phyloP scores from a whole-genome alignment of 2,888 invertebrate genomes.

The Pandemis cinnamomeana region DNA sequence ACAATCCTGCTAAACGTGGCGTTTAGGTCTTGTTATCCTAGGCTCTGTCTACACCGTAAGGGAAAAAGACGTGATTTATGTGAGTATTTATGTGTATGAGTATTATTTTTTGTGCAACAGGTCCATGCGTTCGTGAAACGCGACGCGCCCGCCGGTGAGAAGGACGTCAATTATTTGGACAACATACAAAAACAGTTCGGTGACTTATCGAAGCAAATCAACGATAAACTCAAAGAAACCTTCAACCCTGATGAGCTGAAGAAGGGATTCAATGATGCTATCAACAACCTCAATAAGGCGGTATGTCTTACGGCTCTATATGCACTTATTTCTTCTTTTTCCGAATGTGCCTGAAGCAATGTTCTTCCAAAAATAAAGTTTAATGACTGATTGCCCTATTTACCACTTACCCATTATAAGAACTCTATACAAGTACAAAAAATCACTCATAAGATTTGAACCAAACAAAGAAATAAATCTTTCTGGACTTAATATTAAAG shows the following conservation, averaged over 20 bases:
- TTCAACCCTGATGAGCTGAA: conserved; percentile 58
- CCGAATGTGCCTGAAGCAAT: not conserved
- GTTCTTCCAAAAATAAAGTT: not conserved
- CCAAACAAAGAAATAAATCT: too few relatives aligned
- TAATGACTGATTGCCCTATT: too few relatives aligned
- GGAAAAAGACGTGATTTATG: too few relatives aligned
- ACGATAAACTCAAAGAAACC: conserved; percentile 45
- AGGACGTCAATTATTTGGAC: conserved; percentile 45
- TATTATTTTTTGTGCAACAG: conserved; percentile 47
- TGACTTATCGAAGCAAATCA: conserved; percentile 45
- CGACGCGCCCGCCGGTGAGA: conserved; percentile 55
- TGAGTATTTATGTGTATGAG: not conserved
- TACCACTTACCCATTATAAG: too few relatives aligned
- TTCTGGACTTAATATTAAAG: too few relatives aligned
- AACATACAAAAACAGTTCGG: conserved; percentile 49
- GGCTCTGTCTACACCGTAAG: too few relatives aligned
- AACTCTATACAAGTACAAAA: too few relatives aligned
- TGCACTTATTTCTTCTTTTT: too few relatives aligned
- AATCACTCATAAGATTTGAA: too few relatives aligned
- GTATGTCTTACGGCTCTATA: conserved; percentile 48
- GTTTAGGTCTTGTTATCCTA: too few relatives aligned
- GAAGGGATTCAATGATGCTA: conserved; percentile 51
- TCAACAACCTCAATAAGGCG: conserved; percentile 51
- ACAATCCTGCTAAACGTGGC: too few relatives aligned
- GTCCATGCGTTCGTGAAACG: conserved; percentile 72